Conservation (phyloP, 2,888 invertebrate genomes). For the Cepaea hortensis region DNA sequence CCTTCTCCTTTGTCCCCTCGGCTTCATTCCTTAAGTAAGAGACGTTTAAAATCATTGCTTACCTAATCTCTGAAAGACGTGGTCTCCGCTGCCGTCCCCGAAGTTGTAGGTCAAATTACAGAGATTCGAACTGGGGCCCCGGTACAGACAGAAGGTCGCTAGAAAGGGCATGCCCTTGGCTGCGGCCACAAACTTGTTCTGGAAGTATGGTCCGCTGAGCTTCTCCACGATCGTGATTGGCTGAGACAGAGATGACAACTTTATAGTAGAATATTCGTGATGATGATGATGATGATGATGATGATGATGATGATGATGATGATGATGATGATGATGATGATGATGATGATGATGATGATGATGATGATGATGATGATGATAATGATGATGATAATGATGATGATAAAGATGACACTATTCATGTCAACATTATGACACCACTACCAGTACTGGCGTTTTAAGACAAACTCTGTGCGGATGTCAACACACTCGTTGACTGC, state of each 20-base stretch:
- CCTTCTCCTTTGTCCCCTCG: too few relatives aligned
- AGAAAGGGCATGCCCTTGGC: constrained; percentile 51
- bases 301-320: not conserved
- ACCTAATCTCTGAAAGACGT: constrained; percentile 14
- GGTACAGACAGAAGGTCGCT: constrained; percentile 55
- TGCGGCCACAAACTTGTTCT: constrained; percentile 54
- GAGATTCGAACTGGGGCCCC: constrained; percentile 56
- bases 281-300: not conserved
- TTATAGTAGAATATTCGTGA: not conserved
- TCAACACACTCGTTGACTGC: too few relatives aligned
- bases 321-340: not conserved
- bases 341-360: not conserved
- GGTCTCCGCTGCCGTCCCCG: constrained; percentile 37
- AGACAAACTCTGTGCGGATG: too few relatives aligned
- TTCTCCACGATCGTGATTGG: constrained; percentile 55
- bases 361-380: too few relatives aligned
- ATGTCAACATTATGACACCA: too few relatives aligned
- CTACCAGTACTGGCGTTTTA: too few relatives aligned
- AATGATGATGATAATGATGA: too few relatives aligned
- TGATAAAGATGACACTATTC: too few relatives aligned
- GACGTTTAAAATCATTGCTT: not conserved
- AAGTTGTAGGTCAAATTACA: constrained; percentile 57
- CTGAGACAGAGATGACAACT: constrained; percentile 10
- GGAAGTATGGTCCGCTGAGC: constrained; percentile 54
- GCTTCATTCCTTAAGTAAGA: too few relatives aligned